Conservation (phyloP, 2,888 invertebrate genomes). For the Drosophila fungiperda region DNA sequence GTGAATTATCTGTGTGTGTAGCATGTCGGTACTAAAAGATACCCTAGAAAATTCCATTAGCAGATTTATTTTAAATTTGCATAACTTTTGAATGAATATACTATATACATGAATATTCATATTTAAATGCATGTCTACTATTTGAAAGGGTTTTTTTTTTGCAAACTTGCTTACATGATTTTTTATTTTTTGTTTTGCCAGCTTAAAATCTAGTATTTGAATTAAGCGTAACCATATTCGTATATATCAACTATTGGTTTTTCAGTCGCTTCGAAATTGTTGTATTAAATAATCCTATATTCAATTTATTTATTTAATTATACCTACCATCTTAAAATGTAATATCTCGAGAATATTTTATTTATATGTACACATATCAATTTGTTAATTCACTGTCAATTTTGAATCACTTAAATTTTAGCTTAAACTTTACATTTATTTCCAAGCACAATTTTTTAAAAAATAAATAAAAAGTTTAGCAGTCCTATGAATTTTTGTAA, state of each 20-base stretch:
- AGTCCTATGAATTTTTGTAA: neutral
- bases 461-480: neutral
- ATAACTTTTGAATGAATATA: neutral
- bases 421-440: neutral
- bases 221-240: too few species aligned
- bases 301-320: neutral
- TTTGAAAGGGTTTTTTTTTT: neutral
- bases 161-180: neutral
- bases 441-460: neutral
- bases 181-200: too few species aligned
- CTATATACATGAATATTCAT: neutral
- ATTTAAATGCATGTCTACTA: neutral
- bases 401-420: neutral
- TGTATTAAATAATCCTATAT: neutral
- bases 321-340: too few species aligned
- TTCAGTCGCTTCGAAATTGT: neutral
- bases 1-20: slow-evolving; percentile 1
- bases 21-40: slow-evolving; percentile 9
- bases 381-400: neutral
- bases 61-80: neutral
- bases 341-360: neutral
- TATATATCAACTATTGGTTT: neutral
- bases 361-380: neutral
- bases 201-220: neutral
- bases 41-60: slow-evolving; percentile 28